Evolutionary conservation across 2,113 vertebrate species (phyloP), one percentile per base, ranked within the genome.

Genomic region (Zingel zingel): DNA sequence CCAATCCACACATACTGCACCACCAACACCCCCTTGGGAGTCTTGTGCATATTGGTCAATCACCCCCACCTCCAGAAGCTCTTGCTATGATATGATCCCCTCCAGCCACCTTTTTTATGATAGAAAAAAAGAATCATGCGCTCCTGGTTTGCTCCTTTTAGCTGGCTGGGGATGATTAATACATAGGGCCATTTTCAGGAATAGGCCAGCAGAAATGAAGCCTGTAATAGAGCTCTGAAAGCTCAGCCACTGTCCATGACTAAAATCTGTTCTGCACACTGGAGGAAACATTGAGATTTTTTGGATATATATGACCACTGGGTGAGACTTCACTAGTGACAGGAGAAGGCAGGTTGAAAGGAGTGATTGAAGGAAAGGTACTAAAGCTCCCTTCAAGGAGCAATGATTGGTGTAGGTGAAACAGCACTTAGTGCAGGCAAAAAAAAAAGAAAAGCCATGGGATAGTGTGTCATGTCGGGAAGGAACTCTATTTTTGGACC

Each of bases 181-280:
- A 88, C 75, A 86, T 89, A 87, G 85, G 84, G 87, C 86, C 70
- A 86, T 82, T 82, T 89, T 82, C 83, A 90, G 75, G 77, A 86
- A 83, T 73, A 85, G 81, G 74, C 57, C 11, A 36, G 83, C 59
- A 66, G 79, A 81, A 84, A 66, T 77, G 83, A 83, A 81, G 77
- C 83, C 80, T 90, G 84, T 89, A 80, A 92, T 58, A 75, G 82
- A 84, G 79, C 84, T 68, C 79, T 47, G 23, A 72, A 58, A 67
- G 75, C 61, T 78, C 83, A 74, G 79, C 57, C 64, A 79, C 68
- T 76, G 54, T 69, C 71, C 71, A 45, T 72, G 61, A 80, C 79
- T 76, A 66, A 79, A 82, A 72, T 69, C 76, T 68, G 62, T 62
- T 33, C 53, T 77, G 62, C 77, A 64, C 67, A 74, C 66, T 74